Base-by-base conservation (phyloP, 2,113 vertebrate genomes). In the Nestor notabilis region DNA sequence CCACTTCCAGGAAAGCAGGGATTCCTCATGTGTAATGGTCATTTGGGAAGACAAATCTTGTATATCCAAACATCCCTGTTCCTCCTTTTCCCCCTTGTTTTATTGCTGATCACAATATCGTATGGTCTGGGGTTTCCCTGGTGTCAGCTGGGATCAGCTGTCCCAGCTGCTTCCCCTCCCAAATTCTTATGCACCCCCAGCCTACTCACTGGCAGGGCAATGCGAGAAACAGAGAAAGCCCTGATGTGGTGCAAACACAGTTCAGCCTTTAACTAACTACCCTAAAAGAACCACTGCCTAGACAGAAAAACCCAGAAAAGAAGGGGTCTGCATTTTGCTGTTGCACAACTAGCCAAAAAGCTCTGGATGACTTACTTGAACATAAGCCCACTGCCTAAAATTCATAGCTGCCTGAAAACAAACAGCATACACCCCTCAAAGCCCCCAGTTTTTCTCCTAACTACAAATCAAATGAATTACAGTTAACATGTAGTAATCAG, bases 351-450 rank as follows among this genome's bases (percentile, higher is more conserved):
- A 66, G 41, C 11, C 44, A 60, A 49, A 65, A 85, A 71, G 20
- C 6, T 53, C 11, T 3, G 1, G 23, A 39, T 19, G 25, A 35
- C 13, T 47, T 55, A 66, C 20, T 13, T 56, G 33, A 72, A 49
- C 58, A 19, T 0, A 60, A 23, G 29, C 13, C 24, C 17, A 17
- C 24, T 70, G 53, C 33, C 18, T 74, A 29, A n/a, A 83, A 41
- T 72, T 43, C n/a, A n/a, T n/a, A n/a, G n/a, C n/a, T n/a, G n/a
- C n/a, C n/a, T n/a, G n/a, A n/a, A n/a, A n/a, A n/a, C n/a, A 85
- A 63, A 31, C 0, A 4, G 4, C 9, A 61, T 47, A 83, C 4
- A 50, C 2, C 5, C 3, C 17, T 2, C 9, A 74, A 37, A 4
- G 0, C 17, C 13, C 24, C 12, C 17, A 1, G 7, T 35, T 71